phyloP scores from a whole-genome alignment of 2,888 invertebrate species.

The Diloba caeruleocephala region DNA sequence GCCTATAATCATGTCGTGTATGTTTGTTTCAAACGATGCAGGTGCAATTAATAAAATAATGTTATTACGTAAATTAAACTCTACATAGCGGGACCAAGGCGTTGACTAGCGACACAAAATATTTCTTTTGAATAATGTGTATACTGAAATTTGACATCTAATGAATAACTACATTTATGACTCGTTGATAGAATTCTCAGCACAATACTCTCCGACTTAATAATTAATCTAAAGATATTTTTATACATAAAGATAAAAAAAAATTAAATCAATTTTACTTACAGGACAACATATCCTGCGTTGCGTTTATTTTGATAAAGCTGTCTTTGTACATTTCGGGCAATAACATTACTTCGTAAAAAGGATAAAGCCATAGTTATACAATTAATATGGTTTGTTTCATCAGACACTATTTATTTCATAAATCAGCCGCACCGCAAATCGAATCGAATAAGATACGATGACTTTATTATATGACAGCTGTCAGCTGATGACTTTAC shows the following conservation, averaged over 20 bases:
- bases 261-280: constrained; percentile 77
- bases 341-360: constrained; percentile 75
- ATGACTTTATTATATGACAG: constrained; percentile 32
- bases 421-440: constrained; percentile 60
- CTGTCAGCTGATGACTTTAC: constrained; percentile 24
- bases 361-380: constrained; percentile 80
- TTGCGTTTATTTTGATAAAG: constrained; percentile 88
- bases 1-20: too few relatives aligned
- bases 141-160: not conserved
- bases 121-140: not conserved
- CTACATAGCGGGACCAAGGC: too few relatives aligned
- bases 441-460: constrained; percentile 38
- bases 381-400: constrained; percentile 34
- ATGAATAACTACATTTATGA: not conserved
- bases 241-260: constrained; percentile 5
- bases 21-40: too few relatives aligned
- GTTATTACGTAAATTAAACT: constrained; percentile 31
- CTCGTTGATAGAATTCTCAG: too few relatives aligned
- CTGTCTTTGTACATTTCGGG: constrained; percentile 77
- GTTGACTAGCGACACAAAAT: not conserved
- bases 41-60: too few relatives aligned
- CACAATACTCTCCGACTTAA: not conserved
- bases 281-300: constrained; percentile 92
- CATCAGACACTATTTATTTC: constrained; percentile 61
- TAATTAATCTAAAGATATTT: not conserved